Base-by-base conservation (phyloP, 2,888 invertebrate genomes). In the Tyria jacobaeae region DNA sequence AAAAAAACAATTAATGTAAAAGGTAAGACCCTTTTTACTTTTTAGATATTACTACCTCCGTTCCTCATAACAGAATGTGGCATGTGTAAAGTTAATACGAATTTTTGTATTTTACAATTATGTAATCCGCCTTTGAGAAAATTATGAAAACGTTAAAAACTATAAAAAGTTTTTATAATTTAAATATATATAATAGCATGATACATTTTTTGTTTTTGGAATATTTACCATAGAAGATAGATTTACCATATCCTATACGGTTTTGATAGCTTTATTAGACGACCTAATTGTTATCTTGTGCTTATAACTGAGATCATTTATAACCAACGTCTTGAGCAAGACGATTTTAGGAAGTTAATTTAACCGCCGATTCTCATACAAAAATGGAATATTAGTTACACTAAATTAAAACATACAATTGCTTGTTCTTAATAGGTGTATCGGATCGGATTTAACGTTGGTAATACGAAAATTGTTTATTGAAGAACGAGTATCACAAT, bases 191-290 rank as follows among this genome's bases (percentile, higher is more conserved):
- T n/a, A n/a, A n/a, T n/a, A n/a, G n/a, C n/a, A n/a, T n/a, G n/a
- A n/a, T n/a, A n/a, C n/a, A n/a, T n/a, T n/a, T n/a, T n/a, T n/a
- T n/a, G n/a, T n/a, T n/a, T n/a, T n/a, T n/a, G n/a, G n/a, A n/a
- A n/a, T n/a, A n/a, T n/a, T n/a, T n/a, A n/a, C n/a, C n/a, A n/a
- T n/a, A n/a, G n/a, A n/a, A n/a, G n/a, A n/a, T n/a, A n/a, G n/a
- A 49, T 41, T 50, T 41, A n/a, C 31, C 6, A 24, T 49, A 39
- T 47, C 7, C n/a, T 44, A 34, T 50, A 25, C 49, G 41, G 60
- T 24, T 41, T 24, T 55, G 50, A 44, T 34, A 41, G 50, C 17
- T 44, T 10, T 48, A 39, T 49, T 41, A n/a, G 34, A 55, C 44
- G 31, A 31, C 34, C 44, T 44, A 31, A 21, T 44, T 25, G 37